A percentile compares a stretch with the other conserved stretches of the same genome.
Evolutionary conservation across 2,888 invertebrate genomes (phyloP).

Genomic region (Cetonia aurata): DNA sequence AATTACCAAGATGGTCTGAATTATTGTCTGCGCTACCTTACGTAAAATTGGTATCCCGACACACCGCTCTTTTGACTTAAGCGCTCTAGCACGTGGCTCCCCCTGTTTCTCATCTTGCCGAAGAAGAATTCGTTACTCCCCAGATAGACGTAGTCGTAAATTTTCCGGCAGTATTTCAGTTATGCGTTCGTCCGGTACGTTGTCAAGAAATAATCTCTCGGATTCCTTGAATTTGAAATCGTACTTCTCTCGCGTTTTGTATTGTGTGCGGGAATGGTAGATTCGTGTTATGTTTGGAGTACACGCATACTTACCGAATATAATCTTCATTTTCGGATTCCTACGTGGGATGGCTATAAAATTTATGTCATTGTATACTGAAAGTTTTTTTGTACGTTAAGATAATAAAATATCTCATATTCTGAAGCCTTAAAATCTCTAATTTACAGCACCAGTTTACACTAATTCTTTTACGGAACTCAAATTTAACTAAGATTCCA

Average conservation of each 20-base stretch:
- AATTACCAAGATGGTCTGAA: slow-evolving; percentile 32
- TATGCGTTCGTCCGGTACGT: slow-evolving; percentile 16
- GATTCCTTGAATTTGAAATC: slow-evolving; percentile 19
- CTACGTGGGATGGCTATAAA: too few species aligned
- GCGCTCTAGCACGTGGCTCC: background rate
- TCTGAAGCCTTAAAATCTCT: too few species aligned
- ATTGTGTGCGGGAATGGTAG: background rate
- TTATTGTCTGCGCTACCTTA: slow-evolving; percentile 6
- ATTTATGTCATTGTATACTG: too few species aligned
- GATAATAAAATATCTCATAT: too few species aligned
- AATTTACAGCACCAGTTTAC: too few species aligned
- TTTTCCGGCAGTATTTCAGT: slow-evolving; percentile 24
- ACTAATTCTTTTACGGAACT: too few species aligned
- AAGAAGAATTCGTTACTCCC: slow-evolving; percentile 29
- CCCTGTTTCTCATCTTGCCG: background rate
- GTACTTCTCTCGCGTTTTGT: background rate
- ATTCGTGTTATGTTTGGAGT: slow-evolving; percentile 15
- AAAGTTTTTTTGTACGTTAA: too few species aligned
- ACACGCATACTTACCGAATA: background rate
- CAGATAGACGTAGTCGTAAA: slow-evolving; percentile 17
- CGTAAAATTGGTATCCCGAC: slow-evolving; percentile 6
- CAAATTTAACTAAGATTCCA: too few species aligned
- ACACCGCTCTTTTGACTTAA: background rate
- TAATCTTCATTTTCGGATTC: background rate
- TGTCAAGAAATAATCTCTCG: slow-evolving; percentile 29